Evolutionary conservation across 1,140 invertebrate species (phyloP).

Genomic region (Cotesia glomerata): DNA sequence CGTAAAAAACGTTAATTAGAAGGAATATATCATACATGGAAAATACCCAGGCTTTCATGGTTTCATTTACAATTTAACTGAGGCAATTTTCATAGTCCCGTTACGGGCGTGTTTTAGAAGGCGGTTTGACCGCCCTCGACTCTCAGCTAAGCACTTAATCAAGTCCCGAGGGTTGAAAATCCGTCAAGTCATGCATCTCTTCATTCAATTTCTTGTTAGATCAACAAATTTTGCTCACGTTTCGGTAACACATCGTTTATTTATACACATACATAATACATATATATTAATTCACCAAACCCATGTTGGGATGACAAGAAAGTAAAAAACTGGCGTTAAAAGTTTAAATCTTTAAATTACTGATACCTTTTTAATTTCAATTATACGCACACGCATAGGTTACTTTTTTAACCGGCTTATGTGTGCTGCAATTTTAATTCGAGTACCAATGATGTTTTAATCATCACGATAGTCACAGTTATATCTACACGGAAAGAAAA

Average conservation of each 20-base stretch:
- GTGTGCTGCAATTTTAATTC: no score
- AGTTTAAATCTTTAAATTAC: no score
- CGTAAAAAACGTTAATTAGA: not conserved
- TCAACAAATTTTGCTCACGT: slow-evolving; percentile 19
- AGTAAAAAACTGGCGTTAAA: slow-evolving; percentile 2
- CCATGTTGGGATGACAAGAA: not conserved
- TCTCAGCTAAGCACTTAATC: not conserved
- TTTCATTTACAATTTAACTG: slow-evolving; percentile 8
- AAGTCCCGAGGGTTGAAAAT: slow-evolving; percentile 16
- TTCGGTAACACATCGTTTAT: not conserved
- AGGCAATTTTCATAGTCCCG: not conserved
- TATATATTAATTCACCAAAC: not conserved
- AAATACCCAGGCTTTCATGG: not conserved
- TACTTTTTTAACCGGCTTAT: not conserved
- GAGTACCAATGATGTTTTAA: no score
- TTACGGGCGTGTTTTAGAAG: not conserved
- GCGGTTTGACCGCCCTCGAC: not conserved
- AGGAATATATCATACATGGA: not conserved
- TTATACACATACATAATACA: no score
- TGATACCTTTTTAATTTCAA: no score
- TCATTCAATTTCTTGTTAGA: slow-evolving; percentile 2
- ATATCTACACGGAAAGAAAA: no score
- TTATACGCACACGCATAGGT: not conserved
- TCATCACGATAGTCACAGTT: no score
- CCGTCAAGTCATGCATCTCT: slow-evolving; percentile 5